Evolutionary conservation across 2,113 vertebrate species (phyloP), one percentile per base, ranked within the genome.

Genomic region (Trogon melanurus): DNA sequence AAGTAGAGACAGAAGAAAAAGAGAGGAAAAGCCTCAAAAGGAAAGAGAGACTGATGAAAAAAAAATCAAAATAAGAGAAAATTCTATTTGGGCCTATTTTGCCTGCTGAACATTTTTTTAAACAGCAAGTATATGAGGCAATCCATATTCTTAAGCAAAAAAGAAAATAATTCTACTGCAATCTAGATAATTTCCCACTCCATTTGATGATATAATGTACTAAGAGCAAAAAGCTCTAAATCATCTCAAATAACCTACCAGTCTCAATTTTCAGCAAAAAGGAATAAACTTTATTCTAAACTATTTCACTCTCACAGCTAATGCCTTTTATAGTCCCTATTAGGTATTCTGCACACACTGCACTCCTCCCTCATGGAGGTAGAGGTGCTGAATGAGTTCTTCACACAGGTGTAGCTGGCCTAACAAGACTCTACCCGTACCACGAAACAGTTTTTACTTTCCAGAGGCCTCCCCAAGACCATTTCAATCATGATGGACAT

Each of bases 191-290:
- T 95, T 65, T 85, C 92, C 75, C 86, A 92, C 88, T 90, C 84
- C 53, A 50, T 34, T 61, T 78, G 81, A 92, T 69, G 69, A 82
- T 65, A 94, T 85, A 93, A 96, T 75, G 80, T 57, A 60, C 75
- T 73, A 87, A 71, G 32, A 95, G 70, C 57, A 93, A 89, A 95
- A 92, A 93, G 62, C 92, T 88, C 69, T 88, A 93, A 93, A 97
- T 96, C 66, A 86, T 66, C 54, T 61, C 27, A 53, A 87, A 79
- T 57, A 95, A 79, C 65, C 80, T 74, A 88, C n/a, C 53, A 72
- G 51, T 45, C 58, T 51, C 4, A 1, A 16, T 62, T 89, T 85
- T 38, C 36, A 91, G 54, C 38, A 80, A 74, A 79, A 57, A 58
- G 62, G 6, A 34, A 87, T 85, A 70, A 75, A 57, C 23, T 84